phyloP scores from a whole-genome alignment of 1,140 invertebrate species.

The Spodoptera litura region DNA sequence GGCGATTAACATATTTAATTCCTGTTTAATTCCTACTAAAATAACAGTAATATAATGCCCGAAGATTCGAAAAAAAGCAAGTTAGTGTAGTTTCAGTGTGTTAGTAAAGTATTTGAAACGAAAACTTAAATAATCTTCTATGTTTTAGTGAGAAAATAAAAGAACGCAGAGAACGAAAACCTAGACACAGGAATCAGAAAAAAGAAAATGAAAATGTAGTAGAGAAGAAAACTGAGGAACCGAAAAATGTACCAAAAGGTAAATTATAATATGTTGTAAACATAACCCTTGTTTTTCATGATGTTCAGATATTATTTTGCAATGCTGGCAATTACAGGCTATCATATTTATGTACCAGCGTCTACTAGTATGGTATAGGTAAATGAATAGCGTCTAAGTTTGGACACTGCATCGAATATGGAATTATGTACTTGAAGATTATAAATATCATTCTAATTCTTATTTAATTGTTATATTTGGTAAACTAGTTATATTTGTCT shows the following conservation, averaged over 20 bases:
- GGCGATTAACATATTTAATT: slow-evolving; percentile 22
- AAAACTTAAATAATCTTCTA: slow-evolving; percentile 43
- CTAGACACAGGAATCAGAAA: slow-evolving; percentile 62
- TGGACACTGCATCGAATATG: no score
- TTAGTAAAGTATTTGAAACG: neutral
- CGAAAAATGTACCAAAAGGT: slow-evolving; percentile 61
- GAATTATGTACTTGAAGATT: no score
- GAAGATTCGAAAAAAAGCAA: slow-evolving; percentile 58
- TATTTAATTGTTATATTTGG: no score
- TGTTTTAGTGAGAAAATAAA: slow-evolving; percentile 67
- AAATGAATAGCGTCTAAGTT: no score
- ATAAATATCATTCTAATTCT: no score
- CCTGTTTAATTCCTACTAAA: neutral
- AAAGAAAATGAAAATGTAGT: slow-evolving; percentile 51
- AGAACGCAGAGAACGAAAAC: slow-evolving; percentile 72
- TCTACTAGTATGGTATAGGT: no score
- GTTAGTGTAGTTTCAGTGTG: slow-evolving; percentile 46
- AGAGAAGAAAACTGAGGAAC: slow-evolving; percentile 54
- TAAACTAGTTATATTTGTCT: no score
- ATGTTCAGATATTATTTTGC: no score
- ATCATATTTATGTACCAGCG: no score
- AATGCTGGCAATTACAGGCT: no score
- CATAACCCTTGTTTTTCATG: no score
- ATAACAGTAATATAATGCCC: slow-evolving; percentile 52
- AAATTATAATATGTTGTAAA: neutral